Evolutionary conservation across 2,113 vertebrate genomes (phyloP).

Genomic region (Micromys minutus): DNA sequence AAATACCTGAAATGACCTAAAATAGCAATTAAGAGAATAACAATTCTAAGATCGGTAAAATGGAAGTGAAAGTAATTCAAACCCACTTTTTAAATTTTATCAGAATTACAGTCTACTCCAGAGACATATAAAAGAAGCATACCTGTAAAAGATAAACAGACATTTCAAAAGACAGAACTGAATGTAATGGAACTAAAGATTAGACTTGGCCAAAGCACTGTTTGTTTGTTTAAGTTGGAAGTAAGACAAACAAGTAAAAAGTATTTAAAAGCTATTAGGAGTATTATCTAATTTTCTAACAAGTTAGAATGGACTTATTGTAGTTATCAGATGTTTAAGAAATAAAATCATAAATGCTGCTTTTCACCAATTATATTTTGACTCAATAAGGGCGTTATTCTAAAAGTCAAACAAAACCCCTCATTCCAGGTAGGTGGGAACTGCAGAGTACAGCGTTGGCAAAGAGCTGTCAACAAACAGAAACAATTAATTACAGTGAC

Average conservation of each 20-base stretch:
- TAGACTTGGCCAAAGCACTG: neutral
- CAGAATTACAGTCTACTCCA: neutral
- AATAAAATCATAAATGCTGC: slow-evolving; percentile 17
- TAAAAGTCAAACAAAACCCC: neutral
- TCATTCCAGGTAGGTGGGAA: neutral
- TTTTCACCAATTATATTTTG: neutral
- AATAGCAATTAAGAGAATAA: slow-evolving; percentile 9
- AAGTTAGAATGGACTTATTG: neutral
- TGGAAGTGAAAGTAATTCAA: neutral
- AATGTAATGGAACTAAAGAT: neutral
- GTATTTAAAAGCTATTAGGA: neutral
- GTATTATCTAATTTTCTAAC: neutral
- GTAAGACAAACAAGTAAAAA: neutral
- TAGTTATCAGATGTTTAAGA: slow-evolving; percentile 41
- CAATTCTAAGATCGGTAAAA: neutral
- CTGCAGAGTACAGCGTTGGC: slow-evolving; percentile 8
- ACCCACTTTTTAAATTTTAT: neutral
- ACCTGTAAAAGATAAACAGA: neutral
- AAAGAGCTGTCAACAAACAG: neutral
- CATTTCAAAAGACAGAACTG: neutral
- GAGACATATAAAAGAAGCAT: neutral
- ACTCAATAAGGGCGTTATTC: neutral
- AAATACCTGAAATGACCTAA: slow-evolving; percentile 21
- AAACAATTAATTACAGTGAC: neutral
- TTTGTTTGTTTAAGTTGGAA: neutral